These are phyloP conservation scores for Unio delphinus DNA, from an alignment of 2,888 invertebrate species.

Conservation along the genomic window DNA sequence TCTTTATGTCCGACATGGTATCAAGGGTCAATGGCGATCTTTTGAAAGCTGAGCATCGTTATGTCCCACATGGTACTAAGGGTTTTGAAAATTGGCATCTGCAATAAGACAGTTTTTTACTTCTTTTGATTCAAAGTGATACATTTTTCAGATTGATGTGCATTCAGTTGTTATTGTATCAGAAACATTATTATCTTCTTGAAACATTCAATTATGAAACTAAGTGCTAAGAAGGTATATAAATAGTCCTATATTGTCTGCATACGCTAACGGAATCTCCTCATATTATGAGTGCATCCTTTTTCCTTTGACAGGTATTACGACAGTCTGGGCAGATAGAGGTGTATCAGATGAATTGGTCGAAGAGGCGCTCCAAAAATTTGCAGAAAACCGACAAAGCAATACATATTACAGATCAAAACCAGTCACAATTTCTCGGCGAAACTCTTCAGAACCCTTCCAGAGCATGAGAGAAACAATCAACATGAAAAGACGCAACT, in stretches of 20 bases:
- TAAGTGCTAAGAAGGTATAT: too few species aligned
- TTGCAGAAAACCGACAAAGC: slow-evolving; percentile 39
- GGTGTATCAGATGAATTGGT: slow-evolving; percentile 47
- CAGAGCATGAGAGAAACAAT: slow-evolving; percentile 32
- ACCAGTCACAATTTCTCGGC: slow-evolving; percentile 32
- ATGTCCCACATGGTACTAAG: too few species aligned
- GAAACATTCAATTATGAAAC: too few species aligned
- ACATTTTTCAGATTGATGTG: background rate
- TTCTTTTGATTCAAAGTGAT: background rate
- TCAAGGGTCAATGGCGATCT: too few species aligned
- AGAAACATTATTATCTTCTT: too few species aligned
- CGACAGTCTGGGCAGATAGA: slow-evolving; percentile 41
- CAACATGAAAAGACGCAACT: slow-evolving; percentile 31
- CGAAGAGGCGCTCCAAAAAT: slow-evolving; percentile 42
- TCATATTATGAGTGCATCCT: too few species aligned
- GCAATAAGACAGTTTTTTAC: background rate
- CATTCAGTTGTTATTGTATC: too few species aligned
- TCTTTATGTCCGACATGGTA: too few species aligned
- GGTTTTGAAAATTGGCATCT: background rate
- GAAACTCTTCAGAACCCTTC: slow-evolving; percentile 36
- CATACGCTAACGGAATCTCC: too few species aligned
- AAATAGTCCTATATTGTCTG: too few species aligned
- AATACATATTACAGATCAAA: slow-evolving; percentile 35
- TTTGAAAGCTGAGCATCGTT: too few species aligned
- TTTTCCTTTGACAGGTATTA: slow-evolving; percentile 28